A percentile compares a stretch with the other conserved stretches of the same genome.
These are phyloP conservation scores for Oreochromis tanganicae DNA, from an alignment of 2,113 vertebrate species.

Conservation along the genomic window DNA sequence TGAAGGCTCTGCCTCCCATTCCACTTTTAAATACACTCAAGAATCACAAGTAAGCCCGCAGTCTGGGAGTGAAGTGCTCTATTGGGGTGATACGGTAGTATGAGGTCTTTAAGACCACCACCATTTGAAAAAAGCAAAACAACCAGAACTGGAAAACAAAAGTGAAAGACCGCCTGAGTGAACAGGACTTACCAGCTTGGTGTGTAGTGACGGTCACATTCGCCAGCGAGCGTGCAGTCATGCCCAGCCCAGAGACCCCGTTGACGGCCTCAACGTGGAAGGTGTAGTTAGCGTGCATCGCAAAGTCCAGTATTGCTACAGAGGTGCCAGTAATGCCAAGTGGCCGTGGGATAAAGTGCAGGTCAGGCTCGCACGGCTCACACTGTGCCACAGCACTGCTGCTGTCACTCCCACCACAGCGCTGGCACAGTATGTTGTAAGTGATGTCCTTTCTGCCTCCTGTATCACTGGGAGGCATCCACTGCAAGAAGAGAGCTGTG, in stretches of 20 bases:
- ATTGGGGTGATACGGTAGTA: neutral
- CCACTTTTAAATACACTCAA: neutral
- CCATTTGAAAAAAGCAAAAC: neutral
- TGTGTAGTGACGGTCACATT: conserved; percentile 88
- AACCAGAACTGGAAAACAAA: neutral
- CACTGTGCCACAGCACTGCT: conserved; percentile 65
- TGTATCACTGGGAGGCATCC: conserved; percentile 88
- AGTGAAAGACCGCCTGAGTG: neutral
- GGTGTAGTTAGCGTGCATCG: conserved; percentile 89
- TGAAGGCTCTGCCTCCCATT: neutral
- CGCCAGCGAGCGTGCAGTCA: conserved; percentile 80
- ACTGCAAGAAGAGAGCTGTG: conserved; percentile 91
- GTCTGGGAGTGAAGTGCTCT: neutral
- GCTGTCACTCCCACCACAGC: conserved; percentile 72
- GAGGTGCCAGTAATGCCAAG: conserved; percentile 84
- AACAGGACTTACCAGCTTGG: conserved; percentile 85
- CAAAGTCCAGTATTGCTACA: conserved; percentile 88
- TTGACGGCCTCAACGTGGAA: conserved; percentile 94
- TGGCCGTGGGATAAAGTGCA: conserved; percentile 87
- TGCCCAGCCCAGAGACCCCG: conserved; percentile 86
- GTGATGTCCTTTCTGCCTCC: conserved; percentile 92
- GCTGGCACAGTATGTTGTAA: conserved; percentile 91
- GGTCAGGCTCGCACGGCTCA: conserved; percentile 85
- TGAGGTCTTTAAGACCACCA: neutral
- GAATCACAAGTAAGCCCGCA: neutral